Evolutionary conservation across 2,113 vertebrate species (phyloP).

Genomic region (Paramisgurnus dabryanus): DNA sequence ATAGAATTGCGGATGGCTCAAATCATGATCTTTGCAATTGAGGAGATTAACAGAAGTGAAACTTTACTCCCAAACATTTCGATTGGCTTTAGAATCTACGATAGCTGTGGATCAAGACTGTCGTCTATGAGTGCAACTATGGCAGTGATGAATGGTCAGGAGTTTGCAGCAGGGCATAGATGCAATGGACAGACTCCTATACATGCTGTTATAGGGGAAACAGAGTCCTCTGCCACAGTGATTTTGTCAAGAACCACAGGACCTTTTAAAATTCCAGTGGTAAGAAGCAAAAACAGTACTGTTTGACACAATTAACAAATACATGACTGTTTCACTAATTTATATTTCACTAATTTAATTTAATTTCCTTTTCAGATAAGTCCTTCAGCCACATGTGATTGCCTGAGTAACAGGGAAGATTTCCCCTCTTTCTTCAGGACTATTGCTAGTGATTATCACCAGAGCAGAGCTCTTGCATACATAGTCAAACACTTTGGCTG

Average conservation of each 20-base stretch:
- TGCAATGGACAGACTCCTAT: slow-evolving; percentile 59
- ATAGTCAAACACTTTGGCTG: slow-evolving; percentile 74
- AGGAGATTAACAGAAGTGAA: slow-evolving; percentile 73
- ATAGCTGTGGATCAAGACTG: slow-evolving; percentile 63
- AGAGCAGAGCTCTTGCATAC: slow-evolving; percentile 66
- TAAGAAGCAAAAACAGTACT: slow-evolving; percentile 45
- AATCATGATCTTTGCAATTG: slow-evolving; percentile 76
- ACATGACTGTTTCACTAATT: slow-evolving; percentile 52
- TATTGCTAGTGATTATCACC: slow-evolving; percentile 72
- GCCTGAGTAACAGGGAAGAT: slow-evolving; percentile 68
- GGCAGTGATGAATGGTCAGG: slow-evolving; percentile 70
- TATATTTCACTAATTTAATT: slow-evolving; percentile 39
- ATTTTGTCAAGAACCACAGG: slow-evolving; percentile 59
- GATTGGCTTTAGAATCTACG: slow-evolving; percentile 75
- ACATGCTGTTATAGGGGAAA: not conserved
- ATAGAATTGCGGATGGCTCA: slow-evolving; percentile 74
- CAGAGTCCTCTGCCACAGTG: slow-evolving; percentile 33
- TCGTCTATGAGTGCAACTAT: slow-evolving; percentile 71
- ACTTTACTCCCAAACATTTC: slow-evolving; percentile 69
- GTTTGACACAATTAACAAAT: not conserved
- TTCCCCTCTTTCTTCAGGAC: slow-evolving; percentile 74
- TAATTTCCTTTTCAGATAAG: slow-evolving; percentile 65
- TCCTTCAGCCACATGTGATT: slow-evolving; percentile 74
- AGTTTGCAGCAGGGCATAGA: slow-evolving; percentile 36
- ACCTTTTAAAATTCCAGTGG: slow-evolving; percentile 68